Evolutionary conservation across 2,888 invertebrate species (phyloP), one percentile per base, ranked within the genome.

Genomic region (Drosophila cyrtoloma): DNA sequence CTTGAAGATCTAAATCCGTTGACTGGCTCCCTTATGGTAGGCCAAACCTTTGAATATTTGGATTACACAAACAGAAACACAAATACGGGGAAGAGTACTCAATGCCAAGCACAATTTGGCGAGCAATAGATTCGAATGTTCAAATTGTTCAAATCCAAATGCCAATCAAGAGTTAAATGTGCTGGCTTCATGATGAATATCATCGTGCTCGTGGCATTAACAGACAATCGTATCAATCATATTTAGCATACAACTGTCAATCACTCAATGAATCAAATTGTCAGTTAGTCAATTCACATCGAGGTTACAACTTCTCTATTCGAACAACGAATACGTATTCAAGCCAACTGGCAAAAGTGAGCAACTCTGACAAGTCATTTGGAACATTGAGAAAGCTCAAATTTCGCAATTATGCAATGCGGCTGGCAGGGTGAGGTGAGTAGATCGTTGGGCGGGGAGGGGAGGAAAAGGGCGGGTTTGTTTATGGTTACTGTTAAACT

Each of bases 211-310:
- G 58, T 60, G 79, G 79, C 82, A 79, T 78, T 82, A 79, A 52
- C 55, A 50, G 60, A 79, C 75, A 79, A 80, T 72, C 62, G 60
- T 79, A 91, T 86, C 91, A 91, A 86, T 86, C 91, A 86, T 89
- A 78, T 91, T 86, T 86, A 85, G 83, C 90, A 89, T 77, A 91
- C 69, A 86, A 86, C 77, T 91, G 90, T 77, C 79, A 62, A 57
- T 69, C 69, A 63, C 32, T 82, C 86, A 58, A 35, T 68, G 63
- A 68, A 22, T 72, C 76, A 81, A 35, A 57, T 52, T 47, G 56
- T 77, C 73, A 72, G 47, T 68, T 35, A 51, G 35, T 70, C 84
- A 84, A 50, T 59, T 66, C 67, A 28, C 3, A 56, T 32, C 52
- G 39, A 35, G 56, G 42, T 50, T 51, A 50, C 53, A 62, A 35